These are phyloP conservation scores for Drepana arcuata DNA, from an alignment of 1,140 invertebrate species.

Conservation along the genomic window DNA sequence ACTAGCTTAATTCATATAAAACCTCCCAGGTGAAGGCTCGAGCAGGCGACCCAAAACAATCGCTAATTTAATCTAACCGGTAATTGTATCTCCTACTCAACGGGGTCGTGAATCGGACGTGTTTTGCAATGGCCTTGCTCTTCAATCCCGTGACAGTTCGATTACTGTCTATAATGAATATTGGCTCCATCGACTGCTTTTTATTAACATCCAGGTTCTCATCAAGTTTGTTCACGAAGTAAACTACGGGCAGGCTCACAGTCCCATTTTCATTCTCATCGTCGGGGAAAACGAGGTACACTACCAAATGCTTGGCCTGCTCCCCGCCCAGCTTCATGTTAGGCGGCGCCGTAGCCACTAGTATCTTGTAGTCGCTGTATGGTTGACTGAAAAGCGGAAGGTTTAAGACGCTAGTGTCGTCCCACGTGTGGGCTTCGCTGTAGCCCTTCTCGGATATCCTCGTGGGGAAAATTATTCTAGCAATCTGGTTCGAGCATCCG, in stretches of 20 bases:
- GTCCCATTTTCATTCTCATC: conserved; percentile 14
- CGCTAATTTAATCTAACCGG: too few relatives aligned
- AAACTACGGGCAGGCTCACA: conserved; percentile 34
- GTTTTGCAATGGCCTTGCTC: conserved; percentile 43
- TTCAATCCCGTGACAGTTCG: conserved; percentile 43
- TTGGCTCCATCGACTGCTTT: conserved; percentile 23
- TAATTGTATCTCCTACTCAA: too few relatives aligned
- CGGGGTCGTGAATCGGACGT: conserved; percentile 41
- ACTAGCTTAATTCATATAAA: too few relatives aligned
- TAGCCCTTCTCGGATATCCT: conserved; percentile 4
- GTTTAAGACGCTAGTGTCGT: too few relatives aligned
- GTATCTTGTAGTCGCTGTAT: conserved; percentile 34
- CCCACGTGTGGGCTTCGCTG: conserved; percentile 6
- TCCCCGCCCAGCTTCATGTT: conserved; percentile 28
- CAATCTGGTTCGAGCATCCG: conserved; percentile 35
- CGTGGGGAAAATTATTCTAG: conserved; percentile 25
- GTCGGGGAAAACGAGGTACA: conserved; percentile 48
- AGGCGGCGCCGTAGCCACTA: conserved; percentile 40
- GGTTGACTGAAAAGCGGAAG: conserved; percentile 33
- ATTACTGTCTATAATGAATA: conserved; percentile 44
- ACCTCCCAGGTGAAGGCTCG: too few relatives aligned
- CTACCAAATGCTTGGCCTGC: conserved; percentile 19
- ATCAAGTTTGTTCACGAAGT: conserved; percentile 33
- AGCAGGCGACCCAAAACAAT: too few relatives aligned
- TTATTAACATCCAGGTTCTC: conserved; percentile 9